These are phyloP conservation scores for Dioctria rufipes DNA, from an alignment of 2,888 invertebrate genomes.

Conservation along the genomic window DNA sequence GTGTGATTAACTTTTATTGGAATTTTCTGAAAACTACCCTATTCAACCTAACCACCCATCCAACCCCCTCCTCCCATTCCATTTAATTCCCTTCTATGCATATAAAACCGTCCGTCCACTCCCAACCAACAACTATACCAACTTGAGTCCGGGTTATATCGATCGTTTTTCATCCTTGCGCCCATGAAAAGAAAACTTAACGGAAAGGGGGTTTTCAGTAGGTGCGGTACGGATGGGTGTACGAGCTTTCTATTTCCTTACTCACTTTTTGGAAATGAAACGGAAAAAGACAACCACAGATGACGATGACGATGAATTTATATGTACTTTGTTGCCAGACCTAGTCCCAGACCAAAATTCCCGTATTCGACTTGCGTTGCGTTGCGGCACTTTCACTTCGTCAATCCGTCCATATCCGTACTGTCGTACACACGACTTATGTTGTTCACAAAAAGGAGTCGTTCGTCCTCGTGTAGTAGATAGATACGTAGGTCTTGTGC, in stretches of 20 bases:
- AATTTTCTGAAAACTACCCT: not conserved
- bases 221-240: too few relatives aligned
- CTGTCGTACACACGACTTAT: not conserved
- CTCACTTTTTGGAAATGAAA: not conserved
- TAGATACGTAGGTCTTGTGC: too few relatives aligned
- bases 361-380: not conserved
- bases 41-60: too few relatives aligned
- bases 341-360: not conserved
- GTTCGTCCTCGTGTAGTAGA: too few relatives aligned
- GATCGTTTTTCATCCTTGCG: conserved; percentile 13
- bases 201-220: too few relatives aligned
- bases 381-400: conserved; percentile 15
- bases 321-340: not conserved
- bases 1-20: conserved; percentile 13
- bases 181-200: not conserved
- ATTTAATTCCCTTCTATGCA: not conserved
- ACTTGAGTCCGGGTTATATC: not conserved
- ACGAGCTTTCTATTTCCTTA: not conserved
- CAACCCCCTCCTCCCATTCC: too few relatives aligned
- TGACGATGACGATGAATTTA: not conserved
- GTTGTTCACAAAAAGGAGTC: too few relatives aligned
- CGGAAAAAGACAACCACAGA: not conserved
- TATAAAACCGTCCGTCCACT: not conserved
- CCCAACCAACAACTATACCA: not conserved
- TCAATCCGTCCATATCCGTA: not conserved